Percentiles rank a stretch among this genome's conserved stretches.
Evolutionary conservation across 2,113 vertebrate genomes (phyloP).

Genomic region (Chaenogobius annularis): DNA sequence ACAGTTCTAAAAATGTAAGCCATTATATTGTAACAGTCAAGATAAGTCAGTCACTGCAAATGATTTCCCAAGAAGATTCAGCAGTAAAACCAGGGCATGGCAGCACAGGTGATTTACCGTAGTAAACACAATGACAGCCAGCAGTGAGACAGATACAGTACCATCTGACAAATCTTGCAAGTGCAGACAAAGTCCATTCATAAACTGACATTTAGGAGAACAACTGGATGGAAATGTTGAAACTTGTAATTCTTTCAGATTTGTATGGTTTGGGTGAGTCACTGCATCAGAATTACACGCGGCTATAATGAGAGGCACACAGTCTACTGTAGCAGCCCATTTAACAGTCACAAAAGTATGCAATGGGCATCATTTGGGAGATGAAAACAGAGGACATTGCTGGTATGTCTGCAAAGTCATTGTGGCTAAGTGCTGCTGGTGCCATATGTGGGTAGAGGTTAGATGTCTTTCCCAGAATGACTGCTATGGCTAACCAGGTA

Average conservation of each 20-base stretch:
- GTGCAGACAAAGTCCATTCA: slow-evolving; percentile 38
- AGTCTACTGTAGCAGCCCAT: slow-evolving; percentile 42
- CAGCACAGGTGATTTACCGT: slow-evolving; percentile 24
- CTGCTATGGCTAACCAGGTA: slow-evolving; percentile 4
- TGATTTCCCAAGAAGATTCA: slow-evolving; percentile 23
- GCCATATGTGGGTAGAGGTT: slow-evolving; percentile 37
- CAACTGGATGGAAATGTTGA: slow-evolving; percentile 45
- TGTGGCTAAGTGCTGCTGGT: slow-evolving; percentile 44
- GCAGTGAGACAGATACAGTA: slow-evolving; percentile 1
- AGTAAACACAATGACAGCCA: slow-evolving; percentile 35
- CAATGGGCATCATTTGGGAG: slow-evolving; percentile 45
- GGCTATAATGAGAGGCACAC: slow-evolving; percentile 59
- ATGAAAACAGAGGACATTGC: slow-evolving; percentile 44
- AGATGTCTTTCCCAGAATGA: slow-evolving; percentile 12
- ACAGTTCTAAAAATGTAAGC: slow-evolving; percentile 16
- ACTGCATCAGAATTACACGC: slow-evolving; percentile 53
- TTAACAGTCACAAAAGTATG: slow-evolving; percentile 60
- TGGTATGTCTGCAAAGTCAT: slow-evolving; percentile 45
- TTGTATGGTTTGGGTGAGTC: slow-evolving; percentile 53
- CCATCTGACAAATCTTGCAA: slow-evolving; percentile 14
- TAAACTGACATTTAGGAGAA: slow-evolving; percentile 13
- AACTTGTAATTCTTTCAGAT: slow-evolving; percentile 37
- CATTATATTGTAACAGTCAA: not conserved
- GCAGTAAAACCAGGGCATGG: slow-evolving; percentile 34
- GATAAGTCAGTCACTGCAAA: slow-evolving; percentile 13